Evolutionary conservation across 1,140 invertebrate genomes (phyloP).

Genomic region (Ctenoplectra terminalis): DNA sequence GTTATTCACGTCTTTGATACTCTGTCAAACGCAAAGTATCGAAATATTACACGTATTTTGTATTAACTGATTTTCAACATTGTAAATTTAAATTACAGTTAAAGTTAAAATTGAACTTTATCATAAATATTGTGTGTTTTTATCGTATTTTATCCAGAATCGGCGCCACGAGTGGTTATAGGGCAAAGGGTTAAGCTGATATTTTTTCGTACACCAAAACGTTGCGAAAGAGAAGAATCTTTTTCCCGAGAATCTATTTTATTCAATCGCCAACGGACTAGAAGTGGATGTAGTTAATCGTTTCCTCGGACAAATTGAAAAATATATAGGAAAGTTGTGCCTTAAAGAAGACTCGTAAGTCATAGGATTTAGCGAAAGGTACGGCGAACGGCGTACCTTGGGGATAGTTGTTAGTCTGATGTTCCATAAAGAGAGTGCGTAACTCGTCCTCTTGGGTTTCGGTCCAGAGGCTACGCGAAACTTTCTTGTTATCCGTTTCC

Average conservation of each 20-base stretch:
- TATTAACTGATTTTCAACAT: too few relatives aligned
- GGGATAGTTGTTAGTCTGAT: constrained; percentile 86
- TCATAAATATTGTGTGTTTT: too few relatives aligned
- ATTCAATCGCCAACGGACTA: not conserved
- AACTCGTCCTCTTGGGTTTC: constrained; percentile 95
- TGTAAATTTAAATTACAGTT: too few relatives aligned
- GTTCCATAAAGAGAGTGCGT: constrained; percentile 91
- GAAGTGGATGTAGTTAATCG: not conserved
- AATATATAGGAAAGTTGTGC: constrained; percentile 19
- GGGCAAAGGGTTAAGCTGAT: too few relatives aligned
- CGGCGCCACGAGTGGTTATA: too few relatives aligned
- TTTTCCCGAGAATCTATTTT: not conserved
- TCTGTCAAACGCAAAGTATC: too few relatives aligned
- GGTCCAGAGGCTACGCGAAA: constrained; percentile 87
- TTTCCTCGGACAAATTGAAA: constrained; percentile 1
- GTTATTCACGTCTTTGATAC: too few relatives aligned
- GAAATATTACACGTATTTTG: too few relatives aligned
- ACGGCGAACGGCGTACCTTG: constrained; percentile 72
- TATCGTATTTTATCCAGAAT: too few relatives aligned
- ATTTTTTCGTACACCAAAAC: too few relatives aligned
- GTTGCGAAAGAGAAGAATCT: not conserved
- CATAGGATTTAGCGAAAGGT: constrained; percentile 9
- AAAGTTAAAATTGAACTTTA: too few relatives aligned
- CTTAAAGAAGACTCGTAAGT: constrained; percentile 22
- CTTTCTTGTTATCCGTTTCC: constrained; percentile 85